Evolutionary conservation across 2,797 vertebrate species (phyloP).

Genomic region (Danio tinwini): DNA sequence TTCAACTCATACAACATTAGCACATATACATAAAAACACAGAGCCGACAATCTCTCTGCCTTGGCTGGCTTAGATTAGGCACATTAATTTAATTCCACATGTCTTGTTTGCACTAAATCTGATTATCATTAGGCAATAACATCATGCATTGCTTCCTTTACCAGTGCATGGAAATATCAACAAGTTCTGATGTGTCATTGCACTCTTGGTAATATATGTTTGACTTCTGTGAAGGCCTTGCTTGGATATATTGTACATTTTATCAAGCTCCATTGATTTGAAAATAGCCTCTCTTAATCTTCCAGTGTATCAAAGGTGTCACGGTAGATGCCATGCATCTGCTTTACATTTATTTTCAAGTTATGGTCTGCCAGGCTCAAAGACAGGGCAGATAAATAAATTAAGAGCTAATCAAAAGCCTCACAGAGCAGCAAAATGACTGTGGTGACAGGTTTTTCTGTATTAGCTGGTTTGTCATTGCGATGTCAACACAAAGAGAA

Average conservation of each 20-base stretch:
- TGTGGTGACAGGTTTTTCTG: constrained; percentile 7
- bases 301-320: not conserved
- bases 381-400: constrained; percentile 2
- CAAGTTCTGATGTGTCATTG: constrained; percentile 23
- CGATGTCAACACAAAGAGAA: constrained; percentile 18
- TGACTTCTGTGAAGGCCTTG: not conserved
- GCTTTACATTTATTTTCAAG: not conserved
- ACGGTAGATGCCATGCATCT: not conserved
- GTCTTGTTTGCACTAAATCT: constrained; percentile 59
- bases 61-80: constrained; percentile 50
- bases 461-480: constrained; percentile 29
- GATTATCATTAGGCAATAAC: constrained; percentile 52
- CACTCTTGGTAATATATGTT: constrained; percentile 19
- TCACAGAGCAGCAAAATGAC: constrained; percentile 17
- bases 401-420: constrained; percentile 3
- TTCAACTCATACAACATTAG: not conserved
- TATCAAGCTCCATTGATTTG: not conserved
- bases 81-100: constrained; percentile 55
- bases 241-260: not conserved
- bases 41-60: constrained; percentile 3
- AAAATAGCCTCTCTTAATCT: not conserved
- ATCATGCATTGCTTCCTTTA: constrained; percentile 21
- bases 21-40: constrained; percentile 1
- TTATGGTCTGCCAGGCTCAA: not conserved
- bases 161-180: constrained; percentile 16